Conservation (phyloP, 2,797 vertebrate species). For the Coregonus ussuriensis region DNA sequence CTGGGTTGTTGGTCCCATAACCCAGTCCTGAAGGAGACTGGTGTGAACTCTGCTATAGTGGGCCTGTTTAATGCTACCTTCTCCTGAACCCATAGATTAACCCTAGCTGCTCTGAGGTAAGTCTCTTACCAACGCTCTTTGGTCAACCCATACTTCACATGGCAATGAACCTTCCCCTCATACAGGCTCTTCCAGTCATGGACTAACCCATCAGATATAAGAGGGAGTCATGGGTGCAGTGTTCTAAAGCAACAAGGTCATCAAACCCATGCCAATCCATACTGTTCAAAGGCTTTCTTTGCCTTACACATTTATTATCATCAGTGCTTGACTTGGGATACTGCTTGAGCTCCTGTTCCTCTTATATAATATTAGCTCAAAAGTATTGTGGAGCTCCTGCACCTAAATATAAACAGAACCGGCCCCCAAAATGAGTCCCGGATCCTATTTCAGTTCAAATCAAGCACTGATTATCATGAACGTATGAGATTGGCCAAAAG, state of each 20-base stretch:
- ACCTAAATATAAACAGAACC: too few relatives aligned
- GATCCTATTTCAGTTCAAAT: too few relatives aligned
- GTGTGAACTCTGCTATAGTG: background rate
- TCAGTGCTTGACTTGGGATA: background rate
- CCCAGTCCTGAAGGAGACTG: too few relatives aligned
- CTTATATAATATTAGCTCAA: too few relatives aligned
- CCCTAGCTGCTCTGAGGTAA: conserved; percentile 56
- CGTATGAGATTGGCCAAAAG: background rate
- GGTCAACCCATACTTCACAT: conserved; percentile 42
- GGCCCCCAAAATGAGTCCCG: too few relatives aligned
- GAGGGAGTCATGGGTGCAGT: background rate
- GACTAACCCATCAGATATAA: background rate
- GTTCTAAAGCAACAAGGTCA: background rate
- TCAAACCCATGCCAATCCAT: background rate
- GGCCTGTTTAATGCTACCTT: conserved; percentile 42
- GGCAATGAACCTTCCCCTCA: conserved; percentile 61
- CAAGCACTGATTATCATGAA: too few relatives aligned
- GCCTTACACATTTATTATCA: background rate
- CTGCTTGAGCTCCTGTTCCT: too few relatives aligned
- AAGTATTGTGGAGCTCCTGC: too few relatives aligned
- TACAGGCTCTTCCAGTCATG: conserved; percentile 7
- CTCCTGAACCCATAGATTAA: conserved; percentile 59
- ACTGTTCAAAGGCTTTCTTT: background rate
- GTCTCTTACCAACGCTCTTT: conserved; percentile 44
- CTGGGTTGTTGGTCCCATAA: too few relatives aligned